Evolutionary conservation across 1,140 invertebrate species (phyloP).

Genomic region (Euschistus heros): DNA sequence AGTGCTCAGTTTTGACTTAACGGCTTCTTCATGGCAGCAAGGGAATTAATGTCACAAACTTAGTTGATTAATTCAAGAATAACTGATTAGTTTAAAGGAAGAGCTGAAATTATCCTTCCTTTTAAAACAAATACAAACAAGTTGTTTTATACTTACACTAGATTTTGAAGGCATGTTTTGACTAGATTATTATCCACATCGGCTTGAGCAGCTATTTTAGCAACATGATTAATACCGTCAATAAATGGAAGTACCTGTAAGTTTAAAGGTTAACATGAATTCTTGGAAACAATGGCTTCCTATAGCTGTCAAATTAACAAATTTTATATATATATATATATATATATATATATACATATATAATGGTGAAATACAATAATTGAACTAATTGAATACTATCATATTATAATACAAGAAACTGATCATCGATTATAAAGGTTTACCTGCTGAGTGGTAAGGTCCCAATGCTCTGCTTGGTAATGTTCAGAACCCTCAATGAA

Average conservation of each 20-base stretch:
- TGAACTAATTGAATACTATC: neutral
- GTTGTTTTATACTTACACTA: slow-evolving; percentile 51
- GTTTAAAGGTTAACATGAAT: slow-evolving; percentile 3
- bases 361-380: no score
- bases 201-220: slow-evolving; percentile 66
- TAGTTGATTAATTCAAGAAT: no score
- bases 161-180: slow-evolving; percentile 88
- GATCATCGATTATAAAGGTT: slow-evolving; percentile 14
- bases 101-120: no score
- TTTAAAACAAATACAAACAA: neutral
- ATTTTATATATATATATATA: neutral
- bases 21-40: no score
- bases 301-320: neutral
- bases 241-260: slow-evolving; percentile 73
- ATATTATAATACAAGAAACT: no score
- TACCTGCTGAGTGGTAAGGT: slow-evolving; percentile 82
- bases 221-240: slow-evolving; percentile 84
- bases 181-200: slow-evolving; percentile 90
- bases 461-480: slow-evolving; percentile 64
- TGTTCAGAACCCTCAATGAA: slow-evolving; percentile 50
- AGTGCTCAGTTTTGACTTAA: no score
- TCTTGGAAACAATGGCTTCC: no score
- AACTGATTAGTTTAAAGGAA: no score
- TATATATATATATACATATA: no score
- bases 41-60: no score